phyloP scores from a whole-genome alignment of 2,113 vertebrate species.

The pig (Sus scrofa) region DNA sequence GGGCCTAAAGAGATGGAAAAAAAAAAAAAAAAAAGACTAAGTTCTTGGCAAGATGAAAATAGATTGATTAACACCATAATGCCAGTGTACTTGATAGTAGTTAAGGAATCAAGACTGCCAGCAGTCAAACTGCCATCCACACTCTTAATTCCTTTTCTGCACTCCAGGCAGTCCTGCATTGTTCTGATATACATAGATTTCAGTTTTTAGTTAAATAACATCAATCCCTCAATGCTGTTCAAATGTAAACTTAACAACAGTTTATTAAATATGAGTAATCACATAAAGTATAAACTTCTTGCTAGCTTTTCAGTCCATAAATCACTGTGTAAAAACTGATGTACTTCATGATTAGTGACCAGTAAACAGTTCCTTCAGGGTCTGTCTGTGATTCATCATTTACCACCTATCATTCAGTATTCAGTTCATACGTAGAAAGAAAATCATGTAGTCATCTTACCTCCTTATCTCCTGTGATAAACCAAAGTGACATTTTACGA shows the following conservation, averaged over 20 bases:
- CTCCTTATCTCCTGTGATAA: neutral
- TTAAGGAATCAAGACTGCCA: neutral
- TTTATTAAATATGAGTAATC: neutral
- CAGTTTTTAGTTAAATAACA: conserved; percentile 31
- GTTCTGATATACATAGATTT: neutral
- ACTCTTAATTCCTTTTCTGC: neutral
- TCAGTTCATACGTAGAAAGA: neutral
- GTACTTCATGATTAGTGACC: neutral
- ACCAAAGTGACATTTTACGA: neutral
- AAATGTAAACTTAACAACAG: neutral
- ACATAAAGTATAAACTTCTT: neutral
- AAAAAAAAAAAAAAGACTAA: too few relatives aligned
- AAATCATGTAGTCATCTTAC: neutral
- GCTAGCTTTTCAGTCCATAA: neutral
- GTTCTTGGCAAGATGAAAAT: conserved; percentile 9
- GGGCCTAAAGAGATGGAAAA: too few relatives aligned
- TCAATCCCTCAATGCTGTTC: neutral
- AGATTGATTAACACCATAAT: neutral
- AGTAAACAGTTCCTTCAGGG: neutral
- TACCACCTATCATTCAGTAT: neutral
- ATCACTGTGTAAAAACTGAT: neutral
- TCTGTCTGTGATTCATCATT: neutral
- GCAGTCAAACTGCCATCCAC: neutral
- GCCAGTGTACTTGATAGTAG: neutral
- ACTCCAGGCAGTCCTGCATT: neutral